Percentiles rank a stretch among this genome's conserved stretches.
phyloP scores from a whole-genome alignment of 2,888 invertebrate genomes.

The Acanthosepion esculentum region DNA sequence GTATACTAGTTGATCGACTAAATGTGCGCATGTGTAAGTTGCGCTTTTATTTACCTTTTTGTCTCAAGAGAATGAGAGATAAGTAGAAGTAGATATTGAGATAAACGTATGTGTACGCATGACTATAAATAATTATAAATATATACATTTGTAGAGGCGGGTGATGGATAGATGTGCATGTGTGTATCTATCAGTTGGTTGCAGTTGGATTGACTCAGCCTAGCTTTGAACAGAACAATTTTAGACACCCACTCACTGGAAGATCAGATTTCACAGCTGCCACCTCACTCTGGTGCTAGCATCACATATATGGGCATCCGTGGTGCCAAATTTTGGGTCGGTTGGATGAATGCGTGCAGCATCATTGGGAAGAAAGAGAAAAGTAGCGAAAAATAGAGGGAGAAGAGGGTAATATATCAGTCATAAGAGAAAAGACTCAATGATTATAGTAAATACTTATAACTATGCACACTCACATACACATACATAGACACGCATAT shows the following conservation, averaged over 20 bases:
- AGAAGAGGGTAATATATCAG: background rate
- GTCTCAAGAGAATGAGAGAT: background rate
- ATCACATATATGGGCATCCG: background rate
- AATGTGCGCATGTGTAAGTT: too few relatives aligned
- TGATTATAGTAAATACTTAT: too few relatives aligned
- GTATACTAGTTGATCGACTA: too few relatives aligned
- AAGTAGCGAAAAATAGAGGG: background rate
- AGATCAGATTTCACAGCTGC: background rate
- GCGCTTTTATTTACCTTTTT: background rate
- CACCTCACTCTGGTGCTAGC: background rate
- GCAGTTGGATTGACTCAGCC: background rate
- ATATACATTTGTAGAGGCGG: too few relatives aligned
- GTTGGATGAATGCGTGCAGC: background rate
- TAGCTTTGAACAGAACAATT: background rate
- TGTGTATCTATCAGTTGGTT: background rate
- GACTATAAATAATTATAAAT: too few relatives aligned
- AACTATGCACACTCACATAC: too few relatives aligned
- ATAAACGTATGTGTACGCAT: too few relatives aligned
- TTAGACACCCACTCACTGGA: slow-evolving; percentile 7
- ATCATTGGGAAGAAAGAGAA: background rate
- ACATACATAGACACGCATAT: too few relatives aligned
- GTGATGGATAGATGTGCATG: background rate
- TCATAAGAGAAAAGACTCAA: too few relatives aligned
- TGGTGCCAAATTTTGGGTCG: background rate
- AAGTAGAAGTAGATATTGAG: background rate